Conservation (phyloP, 2,113 vertebrate genomes). For the Amia ocellicauda region DNA sequence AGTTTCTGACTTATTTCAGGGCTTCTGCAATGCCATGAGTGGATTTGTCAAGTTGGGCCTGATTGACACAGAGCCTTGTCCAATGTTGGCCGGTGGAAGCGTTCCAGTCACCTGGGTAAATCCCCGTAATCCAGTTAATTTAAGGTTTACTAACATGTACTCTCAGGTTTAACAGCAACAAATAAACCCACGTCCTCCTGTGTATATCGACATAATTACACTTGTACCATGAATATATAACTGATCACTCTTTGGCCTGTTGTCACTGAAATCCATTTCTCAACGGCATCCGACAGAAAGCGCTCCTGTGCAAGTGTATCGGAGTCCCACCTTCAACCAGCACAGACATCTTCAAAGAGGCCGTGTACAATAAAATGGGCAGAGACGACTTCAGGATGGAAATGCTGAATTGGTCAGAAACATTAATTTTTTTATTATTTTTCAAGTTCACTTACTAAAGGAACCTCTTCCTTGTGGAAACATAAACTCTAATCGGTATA, state of each 20-base stretch:
- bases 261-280: too few species aligned
- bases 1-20: constrained; percentile 63
- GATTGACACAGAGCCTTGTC: constrained; percentile 75
- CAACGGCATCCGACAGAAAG: constrained; percentile 62
- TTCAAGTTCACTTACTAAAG: too few species aligned
- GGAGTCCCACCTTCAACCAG: constrained; percentile 65
- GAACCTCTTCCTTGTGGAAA: too few species aligned
- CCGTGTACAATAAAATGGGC: constrained; percentile 65
- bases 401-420: constrained; percentile 74
- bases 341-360: constrained; percentile 64
- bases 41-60: constrained; percentile 86
- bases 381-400: constrained; percentile 75
- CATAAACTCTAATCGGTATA: too few species aligned
- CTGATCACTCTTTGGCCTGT: background rate
- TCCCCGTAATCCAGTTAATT: constrained; percentile 6
- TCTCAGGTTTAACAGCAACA: too few species aligned
- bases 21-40: constrained; percentile 78
- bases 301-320: constrained; percentile 78
- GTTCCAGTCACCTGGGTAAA: constrained; percentile 82
- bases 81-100: constrained; percentile 53
- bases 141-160: too few species aligned
- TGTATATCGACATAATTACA: too few species aligned
- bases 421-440: too few species aligned
- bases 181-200: too few species aligned
- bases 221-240: too few species aligned